phyloP scores from a whole-genome alignment of 2,113 vertebrate genomes.

The Nannobrachium achirus region DNA sequence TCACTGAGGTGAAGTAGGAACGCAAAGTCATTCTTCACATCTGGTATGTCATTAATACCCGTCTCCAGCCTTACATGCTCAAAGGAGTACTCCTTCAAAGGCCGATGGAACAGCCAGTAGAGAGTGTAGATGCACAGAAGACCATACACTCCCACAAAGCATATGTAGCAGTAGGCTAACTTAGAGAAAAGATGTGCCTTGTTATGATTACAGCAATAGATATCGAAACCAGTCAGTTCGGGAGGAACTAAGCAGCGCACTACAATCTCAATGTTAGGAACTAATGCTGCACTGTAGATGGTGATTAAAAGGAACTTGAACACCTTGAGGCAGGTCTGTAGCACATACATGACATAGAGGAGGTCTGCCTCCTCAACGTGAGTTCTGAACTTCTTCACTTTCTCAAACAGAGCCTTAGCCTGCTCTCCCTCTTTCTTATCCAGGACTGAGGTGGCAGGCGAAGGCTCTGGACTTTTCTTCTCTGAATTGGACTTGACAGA shows the following conservation, averaged over 20 bases:
- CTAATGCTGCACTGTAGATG: slow-evolving; percentile 81
- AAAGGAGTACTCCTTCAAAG: slow-evolving; percentile 89
- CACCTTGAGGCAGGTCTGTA: slow-evolving; percentile 86
- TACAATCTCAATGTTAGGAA: slow-evolving; percentile 83
- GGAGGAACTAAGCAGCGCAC: slow-evolving; percentile 84
- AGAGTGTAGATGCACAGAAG: slow-evolving; percentile 87
- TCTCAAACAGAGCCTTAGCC: slow-evolving; percentile 92
- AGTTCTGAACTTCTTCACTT: slow-evolving; percentile 88
- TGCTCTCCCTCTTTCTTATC: slow-evolving; percentile 92
- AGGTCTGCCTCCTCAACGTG: slow-evolving; percentile 89
- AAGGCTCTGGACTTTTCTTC: slow-evolving; percentile 77
- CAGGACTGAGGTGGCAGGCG: slow-evolving; percentile 74
- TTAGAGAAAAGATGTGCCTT: slow-evolving; percentile 91
- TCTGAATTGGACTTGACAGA: slow-evolving; percentile 74
- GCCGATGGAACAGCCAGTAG: slow-evolving; percentile 89
- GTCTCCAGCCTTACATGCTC: slow-evolving; percentile 86
- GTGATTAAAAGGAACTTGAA: slow-evolving; percentile 85
- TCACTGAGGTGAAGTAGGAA: slow-evolving; percentile 92
- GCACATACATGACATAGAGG: slow-evolving; percentile 87
- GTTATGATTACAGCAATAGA: slow-evolving; percentile 90
- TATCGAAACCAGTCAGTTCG: slow-evolving; percentile 86
- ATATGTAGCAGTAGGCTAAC: slow-evolving; percentile 87
- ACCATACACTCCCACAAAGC: slow-evolving; percentile 86
- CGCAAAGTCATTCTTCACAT: slow-evolving; percentile 91
- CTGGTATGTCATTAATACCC: slow-evolving; percentile 88